Conservation (phyloP, 2,888 invertebrate species). For the Drosophila subsilvestris region DNA sequence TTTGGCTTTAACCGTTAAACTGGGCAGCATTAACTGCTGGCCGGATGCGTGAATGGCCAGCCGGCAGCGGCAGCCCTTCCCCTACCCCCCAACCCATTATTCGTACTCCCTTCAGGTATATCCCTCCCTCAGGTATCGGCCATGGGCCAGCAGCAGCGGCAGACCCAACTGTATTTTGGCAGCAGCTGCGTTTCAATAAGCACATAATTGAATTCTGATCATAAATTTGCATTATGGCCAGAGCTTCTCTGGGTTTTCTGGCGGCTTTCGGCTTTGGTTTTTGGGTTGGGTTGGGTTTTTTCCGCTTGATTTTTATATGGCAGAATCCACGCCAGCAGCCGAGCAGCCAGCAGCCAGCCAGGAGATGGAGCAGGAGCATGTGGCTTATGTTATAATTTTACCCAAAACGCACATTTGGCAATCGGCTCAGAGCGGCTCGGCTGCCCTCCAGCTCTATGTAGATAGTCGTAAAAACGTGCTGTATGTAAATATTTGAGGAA, state of each 20-base stretch:
- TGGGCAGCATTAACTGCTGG: conserved; percentile 72
- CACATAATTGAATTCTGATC: conserved; percentile 81
- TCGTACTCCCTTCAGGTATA: not conserved
- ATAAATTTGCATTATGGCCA: conserved; percentile 77
- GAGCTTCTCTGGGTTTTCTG: conserved; percentile 58
- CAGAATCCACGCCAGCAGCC: conserved; percentile 26
- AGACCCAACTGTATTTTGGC: conserved; percentile 19
- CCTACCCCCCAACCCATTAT: not conserved
- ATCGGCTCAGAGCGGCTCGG: conserved; percentile 35
- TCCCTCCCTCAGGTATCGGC: conserved; percentile 49
- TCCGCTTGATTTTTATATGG: conserved; percentile 43
- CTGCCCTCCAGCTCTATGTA: conserved; percentile 18
- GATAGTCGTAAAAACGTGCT: conserved; percentile 73
- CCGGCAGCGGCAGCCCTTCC: not conserved
- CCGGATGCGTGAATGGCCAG: conserved; percentile 51
- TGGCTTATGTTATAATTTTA: conserved; percentile 76
- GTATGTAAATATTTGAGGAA: conserved; percentile 53
- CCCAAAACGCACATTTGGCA: conserved; percentile 74
- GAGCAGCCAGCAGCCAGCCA: not conserved
- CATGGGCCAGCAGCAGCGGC: conserved; percentile 5
- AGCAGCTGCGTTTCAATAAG: conserved; percentile 80
- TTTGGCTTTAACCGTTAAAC: conserved; percentile 79
- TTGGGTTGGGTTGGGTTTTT: conserved; percentile 34
- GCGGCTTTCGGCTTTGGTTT: conserved; percentile 65
- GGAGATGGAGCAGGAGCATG: conserved; percentile 48